Conservation (phyloP, 2,113 vertebrate genomes). For the Pseudorhombus dupliciocellatus region DNA sequence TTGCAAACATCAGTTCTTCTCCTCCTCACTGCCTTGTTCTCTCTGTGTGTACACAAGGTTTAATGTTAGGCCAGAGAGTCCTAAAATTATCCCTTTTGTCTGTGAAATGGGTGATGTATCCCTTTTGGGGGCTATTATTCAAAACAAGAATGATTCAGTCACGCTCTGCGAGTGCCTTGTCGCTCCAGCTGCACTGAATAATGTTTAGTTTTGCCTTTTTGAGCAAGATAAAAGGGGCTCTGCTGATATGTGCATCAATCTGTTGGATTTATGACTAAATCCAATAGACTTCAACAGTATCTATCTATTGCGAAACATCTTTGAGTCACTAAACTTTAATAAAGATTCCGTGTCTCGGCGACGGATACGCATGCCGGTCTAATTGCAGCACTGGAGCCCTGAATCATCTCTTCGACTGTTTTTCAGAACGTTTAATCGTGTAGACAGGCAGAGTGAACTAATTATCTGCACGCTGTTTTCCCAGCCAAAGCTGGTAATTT, state of each 20-base stretch:
- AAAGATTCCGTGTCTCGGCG: background rate
- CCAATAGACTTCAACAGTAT: background rate
- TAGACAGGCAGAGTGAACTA: constrained; percentile 79
- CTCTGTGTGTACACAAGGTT: constrained; percentile 2
- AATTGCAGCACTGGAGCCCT: constrained; percentile 69
- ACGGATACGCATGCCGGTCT: constrained; percentile 45
- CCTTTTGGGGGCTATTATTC: background rate
- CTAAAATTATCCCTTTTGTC: constrained; percentile 1
- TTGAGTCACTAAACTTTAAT: background rate
- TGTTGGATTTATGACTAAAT: background rate
- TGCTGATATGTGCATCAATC: background rate
- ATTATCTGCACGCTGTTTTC: constrained; percentile 79
- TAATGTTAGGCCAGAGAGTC: background rate
- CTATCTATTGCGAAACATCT: background rate
- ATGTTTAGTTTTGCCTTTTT: constrained; percentile 2
- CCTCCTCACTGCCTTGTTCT: background rate
- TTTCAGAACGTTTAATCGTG: constrained; percentile 78
- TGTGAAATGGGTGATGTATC: background rate
- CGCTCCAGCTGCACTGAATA: background rate
- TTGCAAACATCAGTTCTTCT: background rate
- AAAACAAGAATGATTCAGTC: constrained; percentile 17
- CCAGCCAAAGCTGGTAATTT: constrained; percentile 79
- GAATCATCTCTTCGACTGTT: constrained; percentile 71
- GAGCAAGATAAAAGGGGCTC: background rate
- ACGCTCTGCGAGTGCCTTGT: constrained; percentile 4